Evolutionary conservation across 64 coral and sea anemone species (phyloP).

Genomic region (Montipora foliosa): DNA sequence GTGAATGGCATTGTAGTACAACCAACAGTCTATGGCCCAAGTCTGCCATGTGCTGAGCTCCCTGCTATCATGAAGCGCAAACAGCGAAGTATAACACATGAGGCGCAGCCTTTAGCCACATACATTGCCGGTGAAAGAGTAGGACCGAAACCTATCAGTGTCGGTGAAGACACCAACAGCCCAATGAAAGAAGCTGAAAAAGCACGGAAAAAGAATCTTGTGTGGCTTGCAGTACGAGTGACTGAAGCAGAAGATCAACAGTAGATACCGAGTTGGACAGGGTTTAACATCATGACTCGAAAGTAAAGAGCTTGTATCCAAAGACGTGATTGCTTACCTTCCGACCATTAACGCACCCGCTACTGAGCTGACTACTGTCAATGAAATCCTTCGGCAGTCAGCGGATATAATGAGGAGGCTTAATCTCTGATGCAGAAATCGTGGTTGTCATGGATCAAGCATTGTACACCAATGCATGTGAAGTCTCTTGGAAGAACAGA

Average conservation of each 20-base stretch:
- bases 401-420: constrained; percentile 50
- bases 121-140: constrained; percentile 20
- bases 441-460: constrained; percentile 55
- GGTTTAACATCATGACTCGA: constrained; percentile 45
- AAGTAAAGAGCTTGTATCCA: neutral
- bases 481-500: too few species aligned
- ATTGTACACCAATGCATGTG: too few species aligned
- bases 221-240: neutral
- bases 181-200: too few species aligned
- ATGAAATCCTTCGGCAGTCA: neutral
- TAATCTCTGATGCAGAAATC: neutral
- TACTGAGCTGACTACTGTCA: too few species aligned
- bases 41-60: neutral
- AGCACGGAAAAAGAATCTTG: neutral
- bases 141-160: neutral
- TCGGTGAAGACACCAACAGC: neutral
- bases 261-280: constrained; percentile 32
- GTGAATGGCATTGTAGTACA: neutral
- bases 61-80: too few species aligned
- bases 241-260: constrained; percentile 27
- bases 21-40: constrained; percentile 7
- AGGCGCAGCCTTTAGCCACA: neutral
- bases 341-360: too few species aligned
- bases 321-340: too few species aligned
- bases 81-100: too few species aligned